Evolutionary conservation across 1,140 invertebrate species (phyloP).

Genomic region (Limonius californicus): DNA sequence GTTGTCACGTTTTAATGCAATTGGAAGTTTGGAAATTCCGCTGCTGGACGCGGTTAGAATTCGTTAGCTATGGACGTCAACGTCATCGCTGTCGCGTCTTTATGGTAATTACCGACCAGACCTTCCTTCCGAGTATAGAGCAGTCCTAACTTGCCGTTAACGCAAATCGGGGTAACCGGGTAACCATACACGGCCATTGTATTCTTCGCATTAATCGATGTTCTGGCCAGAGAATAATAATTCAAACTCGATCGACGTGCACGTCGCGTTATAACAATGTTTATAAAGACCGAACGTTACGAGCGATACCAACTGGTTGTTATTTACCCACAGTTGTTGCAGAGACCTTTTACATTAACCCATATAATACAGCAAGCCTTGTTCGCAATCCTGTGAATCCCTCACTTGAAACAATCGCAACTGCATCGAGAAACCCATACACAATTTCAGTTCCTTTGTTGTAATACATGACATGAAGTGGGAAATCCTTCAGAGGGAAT

Average conservation of each 20-base stretch:
- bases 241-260: conserved; percentile 27
- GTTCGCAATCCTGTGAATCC: too few species aligned
- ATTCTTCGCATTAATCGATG: conserved; percentile 30
- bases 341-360: too few species aligned
- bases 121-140: conserved; percentile 12
- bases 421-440: too few species aligned
- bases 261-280: conserved; percentile 7
- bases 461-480: too few species aligned
- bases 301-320: too few species aligned
- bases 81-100: conserved; percentile 8
- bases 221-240: conserved; percentile 30
- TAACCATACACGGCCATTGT: conserved; percentile 31
- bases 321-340: too few species aligned
- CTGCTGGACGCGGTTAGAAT: conserved; percentile 5
- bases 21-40: conserved; percentile 15
- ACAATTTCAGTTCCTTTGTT: too few species aligned
- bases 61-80: neutral
- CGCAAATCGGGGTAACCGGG: conserved; percentile 32
- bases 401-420: too few species aligned
- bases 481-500: too few species aligned
- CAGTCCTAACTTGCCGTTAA: conserved; percentile 18
- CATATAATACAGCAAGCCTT: too few species aligned
- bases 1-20: conserved; percentile 1
- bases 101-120: conserved; percentile 9
- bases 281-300: conserved; percentile 11